Percentiles rank a stretch among this genome's conserved stretches.
Conservation (phyloP, 2,113 vertebrate species). For the Suncus etruscus region DNA sequence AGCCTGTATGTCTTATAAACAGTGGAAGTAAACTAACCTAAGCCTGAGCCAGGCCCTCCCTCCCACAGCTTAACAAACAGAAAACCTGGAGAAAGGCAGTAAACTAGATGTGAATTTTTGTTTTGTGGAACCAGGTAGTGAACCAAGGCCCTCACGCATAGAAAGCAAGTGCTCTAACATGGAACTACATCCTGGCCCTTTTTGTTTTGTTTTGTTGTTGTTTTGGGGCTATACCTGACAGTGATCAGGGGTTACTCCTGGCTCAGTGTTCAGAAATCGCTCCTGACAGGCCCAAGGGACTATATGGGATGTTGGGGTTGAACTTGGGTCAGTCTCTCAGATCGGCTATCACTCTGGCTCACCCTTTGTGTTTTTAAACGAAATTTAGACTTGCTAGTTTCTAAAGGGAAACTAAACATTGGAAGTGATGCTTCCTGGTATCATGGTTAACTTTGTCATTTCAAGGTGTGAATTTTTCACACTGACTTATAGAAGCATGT, state of each 20-base stretch:
- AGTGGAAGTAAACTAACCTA: constrained; percentile 28
- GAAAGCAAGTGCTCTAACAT: no score
- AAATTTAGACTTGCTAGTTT: constrained; percentile 11
- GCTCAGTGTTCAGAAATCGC: no score
- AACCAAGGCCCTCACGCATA: background rate
- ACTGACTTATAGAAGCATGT: background rate
- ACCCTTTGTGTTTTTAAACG: constrained; percentile 43
- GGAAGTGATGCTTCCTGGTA: constrained; percentile 35
- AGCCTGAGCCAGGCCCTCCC: background rate
- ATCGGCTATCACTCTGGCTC: background rate
- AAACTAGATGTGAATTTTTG: background rate
- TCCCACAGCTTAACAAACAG: background rate
- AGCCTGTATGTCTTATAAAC: constrained; percentile 56
- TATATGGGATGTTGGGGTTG: no score
- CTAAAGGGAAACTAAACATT: constrained; percentile 39
- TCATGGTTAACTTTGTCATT: constrained; percentile 70
- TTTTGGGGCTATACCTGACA: no score
- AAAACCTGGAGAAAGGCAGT: background rate
- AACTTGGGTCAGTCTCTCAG: no score
- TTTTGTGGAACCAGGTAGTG: no score
- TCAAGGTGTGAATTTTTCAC: constrained; percentile 60
- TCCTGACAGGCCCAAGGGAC: no score
- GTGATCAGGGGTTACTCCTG: no score
- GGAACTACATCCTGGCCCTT: no score
- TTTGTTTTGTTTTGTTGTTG: no score